Evolutionary conservation across 2,113 vertebrate genomes (phyloP), one percentile per base, ranked within the genome.

Genomic region (Menidia beryllina): DNA sequence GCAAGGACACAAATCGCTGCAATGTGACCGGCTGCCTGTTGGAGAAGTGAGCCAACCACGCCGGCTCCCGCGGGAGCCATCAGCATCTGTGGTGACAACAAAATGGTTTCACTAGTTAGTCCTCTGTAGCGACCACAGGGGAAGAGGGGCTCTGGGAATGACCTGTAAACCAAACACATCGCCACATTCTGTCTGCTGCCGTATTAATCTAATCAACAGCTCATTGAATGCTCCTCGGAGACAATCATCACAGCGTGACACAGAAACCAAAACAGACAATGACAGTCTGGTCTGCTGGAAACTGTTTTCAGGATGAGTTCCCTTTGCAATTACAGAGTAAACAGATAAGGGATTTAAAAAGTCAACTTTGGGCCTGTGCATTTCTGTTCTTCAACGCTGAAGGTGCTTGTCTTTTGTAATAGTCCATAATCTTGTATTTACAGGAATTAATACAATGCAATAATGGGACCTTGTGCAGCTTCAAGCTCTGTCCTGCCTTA

Each of bases 201-300:
- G 84, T 87, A 90, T 88, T 92, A 89, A 91, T 91, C 86, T 79
- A 86, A 91, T 92, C 83, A 91, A 78, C 80, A 23, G 84, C 88
- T 84, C 83, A 75, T 75, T 89, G 53, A 63, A 27, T 17, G 65
- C 77, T 74, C 90, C 89, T 73, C 70, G 10, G 90, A 90, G 90
- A 86, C 82, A 2, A 64, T 64, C 81, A 70, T 89, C 78, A 85
- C 50, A 3, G 48, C 58, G 38, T n/a, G 12, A 61, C 68, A 27
- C 43, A 60, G 72, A 83, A 91, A 89, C 60, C 59, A 41, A 56
- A 83, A 53, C 80, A 80, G 87, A 89, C 88, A 88, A 82, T 83
- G 84, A 80, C 76, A 72, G 54, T 48, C 72, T 50, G 81, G 51
- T 75, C 49, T 56, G 60, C 20, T 64, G 64, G 75, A 79, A 72